Evolutionary conservation across 2,888 invertebrate species (phyloP).

Genomic region (Helicoverpa assulta): DNA sequence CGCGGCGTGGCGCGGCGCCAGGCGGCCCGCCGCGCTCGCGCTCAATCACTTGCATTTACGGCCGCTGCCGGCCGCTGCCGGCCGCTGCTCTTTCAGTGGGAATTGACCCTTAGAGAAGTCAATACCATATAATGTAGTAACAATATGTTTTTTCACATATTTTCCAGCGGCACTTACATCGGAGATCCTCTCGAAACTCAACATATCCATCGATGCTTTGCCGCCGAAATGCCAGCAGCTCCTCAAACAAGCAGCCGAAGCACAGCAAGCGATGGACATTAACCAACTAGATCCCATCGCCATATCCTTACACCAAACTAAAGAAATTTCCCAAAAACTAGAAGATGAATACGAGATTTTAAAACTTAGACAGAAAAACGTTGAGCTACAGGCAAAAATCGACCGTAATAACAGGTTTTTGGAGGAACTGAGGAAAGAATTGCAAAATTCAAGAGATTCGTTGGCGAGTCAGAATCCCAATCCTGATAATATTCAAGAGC

Average conservation of each 20-base stretch:
- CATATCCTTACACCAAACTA: slow-evolving; percentile 74
- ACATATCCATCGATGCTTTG: slow-evolving; percentile 75
- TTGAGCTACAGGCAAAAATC: slow-evolving; percentile 77
- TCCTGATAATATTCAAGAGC: slow-evolving; percentile 80
- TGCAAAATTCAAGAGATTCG: slow-evolving; percentile 74
- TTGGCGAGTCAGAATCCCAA: slow-evolving; percentile 74
- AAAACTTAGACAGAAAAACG: slow-evolving; percentile 79
- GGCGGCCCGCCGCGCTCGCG: too few relatives aligned
- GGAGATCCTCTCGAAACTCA: slow-evolving; percentile 77
- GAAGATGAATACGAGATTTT: slow-evolving; percentile 81
- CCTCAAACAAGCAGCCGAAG: slow-evolving; percentile 69
- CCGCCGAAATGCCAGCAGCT: slow-evolving; percentile 80
- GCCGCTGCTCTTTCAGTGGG: too few relatives aligned
- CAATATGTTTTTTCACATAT: not conserved
- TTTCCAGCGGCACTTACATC: slow-evolving; percentile 74
- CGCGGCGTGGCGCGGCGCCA: too few relatives aligned
- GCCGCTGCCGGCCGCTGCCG: too few relatives aligned
- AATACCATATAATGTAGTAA: too few relatives aligned
- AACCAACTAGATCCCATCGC: slow-evolving; percentile 76
- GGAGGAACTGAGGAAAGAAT: slow-evolving; percentile 74
- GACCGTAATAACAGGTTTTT: slow-evolving; percentile 79
- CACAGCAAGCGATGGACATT: slow-evolving; percentile 68
- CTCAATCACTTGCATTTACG: too few relatives aligned
- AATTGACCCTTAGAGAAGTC: too few relatives aligned
- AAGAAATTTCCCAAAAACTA: slow-evolving; percentile 70